Evolutionary conservation across 2,113 vertebrate species (phyloP), one percentile per base, ranked within the genome.

Genomic region (Vulpes lagopus): DNA sequence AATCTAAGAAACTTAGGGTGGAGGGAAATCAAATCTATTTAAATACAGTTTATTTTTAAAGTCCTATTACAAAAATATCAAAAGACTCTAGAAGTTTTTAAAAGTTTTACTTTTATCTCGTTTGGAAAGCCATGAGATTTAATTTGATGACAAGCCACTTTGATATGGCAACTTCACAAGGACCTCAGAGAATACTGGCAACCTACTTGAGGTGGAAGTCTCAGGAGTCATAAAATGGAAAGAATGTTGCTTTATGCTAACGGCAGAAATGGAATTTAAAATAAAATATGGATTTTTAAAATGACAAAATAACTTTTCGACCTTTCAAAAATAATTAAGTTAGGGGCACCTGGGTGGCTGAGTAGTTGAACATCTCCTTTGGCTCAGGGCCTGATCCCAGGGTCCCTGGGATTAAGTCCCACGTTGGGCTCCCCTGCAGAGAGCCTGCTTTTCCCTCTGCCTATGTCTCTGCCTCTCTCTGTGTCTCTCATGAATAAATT

Each of bases 11-110:
- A 73, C 12, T 62, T 60, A 22, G 14, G 3, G 8, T 71, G 9
- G 27, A 16, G 27, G 0, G 2, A 84, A 92, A 94, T 91, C 55
- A 53, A 53, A 59, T 83, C 60, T 89, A 93, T 88, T 95, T 38
- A 85, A 78, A 35, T 38, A 32, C 20, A 84, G 11, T 81, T 92
- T 82, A 57, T 60, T 95, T 95, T 79, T 94, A 30, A 95, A 97
- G 30, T 80, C 30, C 14, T 88, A 20, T 57, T 94, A 85, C 2
- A 73, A 43, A 96, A 91, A 49, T n/a, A 69, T 78, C 38, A 84
- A 83, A 95, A 95, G 32, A 51, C 86, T 51, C 43, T 43, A 43
- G 43, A 43, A 43, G 43, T 43, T 69, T 69, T 60, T 79, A 25
- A 38, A 95, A 90, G 2, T 62, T 91, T 20, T 65, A 60, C 11